Evolutionary conservation across 2,797 vertebrate species (phyloP).

Genomic region (Lithobates pipiens): DNA sequence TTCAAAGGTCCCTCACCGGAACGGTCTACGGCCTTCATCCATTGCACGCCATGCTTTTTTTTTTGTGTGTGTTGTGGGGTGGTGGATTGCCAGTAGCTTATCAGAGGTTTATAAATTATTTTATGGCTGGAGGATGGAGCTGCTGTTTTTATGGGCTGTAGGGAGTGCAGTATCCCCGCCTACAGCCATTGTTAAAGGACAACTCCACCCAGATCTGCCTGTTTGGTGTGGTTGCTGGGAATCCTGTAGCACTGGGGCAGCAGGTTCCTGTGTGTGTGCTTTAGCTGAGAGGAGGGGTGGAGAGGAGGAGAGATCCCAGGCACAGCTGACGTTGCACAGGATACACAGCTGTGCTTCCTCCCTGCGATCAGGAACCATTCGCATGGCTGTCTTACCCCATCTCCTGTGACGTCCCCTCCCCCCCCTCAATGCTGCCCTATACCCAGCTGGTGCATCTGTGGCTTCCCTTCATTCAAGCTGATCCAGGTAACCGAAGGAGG

Average conservation of each 20-base stretch:
- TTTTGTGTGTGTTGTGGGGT: too few species aligned
- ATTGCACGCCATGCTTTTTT: too few species aligned
- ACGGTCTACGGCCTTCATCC: too few species aligned
- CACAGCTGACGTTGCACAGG: slow-evolving; percentile 45
- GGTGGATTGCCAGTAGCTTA: slow-evolving; percentile 11
- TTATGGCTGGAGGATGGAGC: slow-evolving; percentile 12
- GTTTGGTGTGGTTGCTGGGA: background rate
- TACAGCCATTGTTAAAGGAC: too few species aligned
- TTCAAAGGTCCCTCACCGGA: too few species aligned
- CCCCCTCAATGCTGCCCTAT: background rate
- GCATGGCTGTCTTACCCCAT: background rate
- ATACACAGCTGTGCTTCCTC: slow-evolving; percentile 23
- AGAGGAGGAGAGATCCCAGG: slow-evolving; percentile 42
- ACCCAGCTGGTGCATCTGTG: too few species aligned
- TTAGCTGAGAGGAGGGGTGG: slow-evolving; percentile 21
- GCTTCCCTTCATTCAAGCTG: background rate
- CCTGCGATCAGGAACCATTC: slow-evolving; percentile 26
- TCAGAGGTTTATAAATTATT: background rate
- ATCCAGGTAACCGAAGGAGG: background rate
- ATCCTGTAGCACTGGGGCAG: background rate
- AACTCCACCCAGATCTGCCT: too few species aligned
- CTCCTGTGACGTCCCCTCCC: background rate
- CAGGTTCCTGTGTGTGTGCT: background rate
- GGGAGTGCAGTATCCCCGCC: background rate
- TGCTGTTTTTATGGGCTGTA: background rate